These are phyloP conservation scores for Paramormyrops hopkinsi DNA, from an alignment of 2,797 vertebrate species.

Conservation along the genomic window DNA sequence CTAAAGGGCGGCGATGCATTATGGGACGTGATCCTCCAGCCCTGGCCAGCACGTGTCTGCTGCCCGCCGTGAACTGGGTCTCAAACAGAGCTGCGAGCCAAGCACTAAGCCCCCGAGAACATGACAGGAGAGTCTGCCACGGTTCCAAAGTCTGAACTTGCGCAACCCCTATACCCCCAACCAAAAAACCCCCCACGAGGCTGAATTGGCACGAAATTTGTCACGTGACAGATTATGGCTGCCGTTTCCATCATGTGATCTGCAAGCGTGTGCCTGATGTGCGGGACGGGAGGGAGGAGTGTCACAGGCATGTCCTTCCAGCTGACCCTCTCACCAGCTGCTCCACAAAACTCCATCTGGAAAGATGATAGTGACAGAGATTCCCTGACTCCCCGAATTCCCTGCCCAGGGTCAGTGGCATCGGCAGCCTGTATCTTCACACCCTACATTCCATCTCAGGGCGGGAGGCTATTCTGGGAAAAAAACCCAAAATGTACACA, in stretches of 20 bases:
- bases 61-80: background rate
- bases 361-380: background rate
- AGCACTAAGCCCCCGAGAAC: background rate
- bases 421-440: background rate
- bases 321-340: background rate
- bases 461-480: background rate
- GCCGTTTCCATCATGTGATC: background rate
- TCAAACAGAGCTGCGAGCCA: background rate
- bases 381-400: background rate
- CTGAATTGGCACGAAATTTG: background rate
- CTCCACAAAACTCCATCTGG: background rate
- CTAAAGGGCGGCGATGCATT: background rate
- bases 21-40: background rate
- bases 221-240: background rate
- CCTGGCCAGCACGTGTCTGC: background rate
- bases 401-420: background rate
- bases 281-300: background rate
- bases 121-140: background rate
- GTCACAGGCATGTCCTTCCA: background rate
- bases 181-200: background rate
- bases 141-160: background rate
- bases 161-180: background rate
- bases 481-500: background rate
- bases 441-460: background rate
- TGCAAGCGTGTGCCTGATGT: background rate